These are phyloP conservation scores for Myxocyprinus asiaticus DNA, from an alignment of 2,113 vertebrate species.

Conservation along the genomic window DNA sequence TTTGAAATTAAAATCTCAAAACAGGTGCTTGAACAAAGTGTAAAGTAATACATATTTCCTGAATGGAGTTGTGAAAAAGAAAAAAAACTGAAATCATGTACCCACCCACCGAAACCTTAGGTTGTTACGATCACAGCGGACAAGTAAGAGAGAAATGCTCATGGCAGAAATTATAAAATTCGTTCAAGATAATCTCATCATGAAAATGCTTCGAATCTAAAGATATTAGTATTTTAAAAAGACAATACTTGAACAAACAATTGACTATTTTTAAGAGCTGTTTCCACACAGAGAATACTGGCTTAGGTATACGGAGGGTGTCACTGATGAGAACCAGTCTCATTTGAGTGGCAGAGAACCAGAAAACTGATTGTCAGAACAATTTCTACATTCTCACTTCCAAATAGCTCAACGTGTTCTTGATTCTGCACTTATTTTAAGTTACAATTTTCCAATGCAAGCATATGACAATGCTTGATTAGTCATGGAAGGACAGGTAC, in stretches of 20 bases:
- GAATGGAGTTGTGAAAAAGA: neutral
- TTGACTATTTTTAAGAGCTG: slow-evolving; percentile 6
- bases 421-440: slow-evolving; percentile 8
- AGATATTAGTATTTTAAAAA: slow-evolving; percentile 24
- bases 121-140: slow-evolving; percentile 24
- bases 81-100: neutral
- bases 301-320: slow-evolving; percentile 60
- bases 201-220: slow-evolving; percentile 17
- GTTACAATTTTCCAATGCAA: slow-evolving; percentile 9
- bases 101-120: neutral
- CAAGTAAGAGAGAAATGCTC: slow-evolving; percentile 8
- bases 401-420: neutral
- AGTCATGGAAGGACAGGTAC: slow-evolving; percentile 55
- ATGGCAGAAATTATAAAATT: slow-evolving; percentile 25
- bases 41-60: neutral
- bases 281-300: slow-evolving; percentile 49
- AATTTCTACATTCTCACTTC: slow-evolving; percentile 32
- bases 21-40: neutral
- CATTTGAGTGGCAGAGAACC: neutral
- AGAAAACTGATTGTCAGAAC: slow-evolving; percentile 56
- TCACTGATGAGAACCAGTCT: no score
- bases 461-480: neutral
- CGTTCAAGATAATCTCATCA: slow-evolving; percentile 2
- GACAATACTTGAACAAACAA: neutral
- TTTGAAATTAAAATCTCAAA: neutral